Evolutionary conservation across 2,113 vertebrate genomes (phyloP).

Genomic region (Toxotes chatareus): DNA sequence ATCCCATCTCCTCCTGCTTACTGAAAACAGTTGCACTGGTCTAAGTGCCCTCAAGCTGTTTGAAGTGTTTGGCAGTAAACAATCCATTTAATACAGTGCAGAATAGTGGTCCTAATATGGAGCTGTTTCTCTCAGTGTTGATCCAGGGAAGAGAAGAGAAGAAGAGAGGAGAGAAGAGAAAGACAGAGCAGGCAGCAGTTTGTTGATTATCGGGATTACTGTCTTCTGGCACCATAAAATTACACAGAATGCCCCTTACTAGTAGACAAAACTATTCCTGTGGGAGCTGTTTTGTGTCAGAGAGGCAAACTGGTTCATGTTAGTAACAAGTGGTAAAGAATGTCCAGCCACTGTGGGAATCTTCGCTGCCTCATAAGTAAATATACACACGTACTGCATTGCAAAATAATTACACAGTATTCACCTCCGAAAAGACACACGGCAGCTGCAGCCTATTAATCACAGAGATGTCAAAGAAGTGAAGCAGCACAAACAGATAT

Average conservation of each 20-base stretch:
- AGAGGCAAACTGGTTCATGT: slow-evolving; percentile 11
- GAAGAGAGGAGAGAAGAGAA: not conserved
- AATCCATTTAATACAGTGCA: slow-evolving; percentile 46
- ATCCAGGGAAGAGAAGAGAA: slow-evolving; percentile 25
- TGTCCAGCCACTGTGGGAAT: slow-evolving; percentile 25
- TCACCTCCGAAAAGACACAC: not conserved
- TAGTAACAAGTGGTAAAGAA: slow-evolving; percentile 21
- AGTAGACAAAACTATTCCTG: slow-evolving; percentile 5
- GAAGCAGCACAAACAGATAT: not conserved
- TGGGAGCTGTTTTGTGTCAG: slow-evolving; percentile 33
- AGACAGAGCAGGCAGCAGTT: not conserved
- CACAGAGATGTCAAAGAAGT: not conserved
- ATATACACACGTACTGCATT: not conserved
- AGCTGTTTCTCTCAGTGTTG: slow-evolving; percentile 62
- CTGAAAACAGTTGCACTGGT: slow-evolving; percentile 43
- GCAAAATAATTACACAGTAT: slow-evolving; percentile 13
- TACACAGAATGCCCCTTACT: slow-evolving; percentile 19
- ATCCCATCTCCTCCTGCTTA: not conserved
- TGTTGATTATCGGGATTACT: slow-evolving; percentile 38
- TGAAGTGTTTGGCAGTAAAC: slow-evolving; percentile 68
- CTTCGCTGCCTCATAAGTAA: not conserved
- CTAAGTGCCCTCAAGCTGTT: slow-evolving; percentile 55
- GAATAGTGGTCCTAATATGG: slow-evolving; percentile 74
- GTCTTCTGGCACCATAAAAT: slow-evolving; percentile 34
- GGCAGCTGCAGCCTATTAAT: too few species aligned